These are phyloP conservation scores for Halcyon chelicuti DNA, from an alignment of 2,797 vertebrate genomes.

Conservation along the genomic window DNA sequence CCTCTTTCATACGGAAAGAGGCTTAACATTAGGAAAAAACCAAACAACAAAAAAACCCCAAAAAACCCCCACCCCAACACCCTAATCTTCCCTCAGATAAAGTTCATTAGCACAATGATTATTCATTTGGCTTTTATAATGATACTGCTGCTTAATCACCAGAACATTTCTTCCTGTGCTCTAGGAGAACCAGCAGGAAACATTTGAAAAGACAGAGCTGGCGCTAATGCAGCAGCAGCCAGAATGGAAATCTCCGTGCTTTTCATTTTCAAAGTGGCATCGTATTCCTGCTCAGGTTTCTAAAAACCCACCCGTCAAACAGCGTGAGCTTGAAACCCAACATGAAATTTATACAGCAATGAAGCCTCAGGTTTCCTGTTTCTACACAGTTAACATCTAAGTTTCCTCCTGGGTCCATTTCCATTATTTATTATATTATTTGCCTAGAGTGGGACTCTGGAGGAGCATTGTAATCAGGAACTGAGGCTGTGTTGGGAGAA, in stretches of 20 bases:
- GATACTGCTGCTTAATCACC: slow-evolving; percentile 82
- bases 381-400: slow-evolving; percentile 50
- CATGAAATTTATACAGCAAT: slow-evolving; percentile 52
- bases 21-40: slow-evolving; percentile 70
- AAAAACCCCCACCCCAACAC: background rate
- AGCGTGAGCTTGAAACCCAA: slow-evolving; percentile 55
- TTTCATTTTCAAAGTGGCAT: slow-evolving; percentile 38
- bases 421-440: slow-evolving; percentile 69
- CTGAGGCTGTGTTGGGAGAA: slow-evolving; percentile 43
- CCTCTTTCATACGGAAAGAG: slow-evolving; percentile 72
- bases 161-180: slow-evolving; percentile 80
- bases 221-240: slow-evolving; percentile 36
- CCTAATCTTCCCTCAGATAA: slow-evolving; percentile 80
- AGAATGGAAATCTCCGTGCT: slow-evolving; percentile 30
- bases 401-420: slow-evolving; percentile 56
- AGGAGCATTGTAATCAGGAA: slow-evolving; percentile 56
- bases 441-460: slow-evolving; percentile 60
- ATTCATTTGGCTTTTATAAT: slow-evolving; percentile 82
- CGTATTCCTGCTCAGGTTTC: slow-evolving; percentile 41
- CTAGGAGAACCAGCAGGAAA: slow-evolving; percentile 74
- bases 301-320: slow-evolving; percentile 25
- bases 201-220: slow-evolving; percentile 65
- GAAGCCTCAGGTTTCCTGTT: slow-evolving; percentile 62
- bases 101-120: slow-evolving; percentile 83
- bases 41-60: too few relatives aligned